A percentile compares a stretch with the other conserved stretches of the same genome.
Conservation (phyloP, 2,113 vertebrate genomes). For the Colaptes auratus region DNA sequence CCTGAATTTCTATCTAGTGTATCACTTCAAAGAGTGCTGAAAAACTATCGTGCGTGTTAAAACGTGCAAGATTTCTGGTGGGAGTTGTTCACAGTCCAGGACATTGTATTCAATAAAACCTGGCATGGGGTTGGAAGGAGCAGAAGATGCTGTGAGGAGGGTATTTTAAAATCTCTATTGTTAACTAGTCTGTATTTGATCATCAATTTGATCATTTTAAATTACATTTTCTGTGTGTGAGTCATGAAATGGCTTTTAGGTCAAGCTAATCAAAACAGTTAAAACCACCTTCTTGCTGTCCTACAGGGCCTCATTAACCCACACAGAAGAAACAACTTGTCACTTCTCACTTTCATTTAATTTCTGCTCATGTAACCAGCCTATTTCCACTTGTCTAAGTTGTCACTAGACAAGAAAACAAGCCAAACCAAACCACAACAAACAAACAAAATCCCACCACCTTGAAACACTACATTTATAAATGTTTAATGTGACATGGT, state of each 20-base stretch:
- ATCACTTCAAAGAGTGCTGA: background rate
- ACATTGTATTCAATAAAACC: conserved; percentile 14
- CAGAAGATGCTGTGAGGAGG: background rate
- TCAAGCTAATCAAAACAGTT: conserved; percentile 56
- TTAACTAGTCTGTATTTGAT: conserved; percentile 33
- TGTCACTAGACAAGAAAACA: background rate
- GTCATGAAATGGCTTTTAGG: conserved; percentile 41
- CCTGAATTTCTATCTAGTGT: background rate
- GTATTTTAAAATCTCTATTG: conserved; percentile 30
- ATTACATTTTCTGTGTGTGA: conserved; percentile 38
- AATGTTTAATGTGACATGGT: background rate
- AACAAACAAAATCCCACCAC: background rate
- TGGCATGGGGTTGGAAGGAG: conserved; percentile 1
- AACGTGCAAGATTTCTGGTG: background rate
- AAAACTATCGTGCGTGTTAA: background rate
- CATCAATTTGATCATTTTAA: conserved; percentile 22
- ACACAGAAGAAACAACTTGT: conserved; percentile 19
- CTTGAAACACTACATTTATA: background rate
- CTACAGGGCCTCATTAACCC: conserved; percentile 53
- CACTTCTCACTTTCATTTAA: conserved; percentile 41
- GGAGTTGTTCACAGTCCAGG: background rate
- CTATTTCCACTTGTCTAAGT: conserved; percentile 5
- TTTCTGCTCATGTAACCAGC: conserved; percentile 42
- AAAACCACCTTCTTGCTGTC: conserved; percentile 34
- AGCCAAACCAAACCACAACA: background rate